Conservation (phyloP, 2,113 vertebrate genomes). For the Semicossyphus pulcher region DNA sequence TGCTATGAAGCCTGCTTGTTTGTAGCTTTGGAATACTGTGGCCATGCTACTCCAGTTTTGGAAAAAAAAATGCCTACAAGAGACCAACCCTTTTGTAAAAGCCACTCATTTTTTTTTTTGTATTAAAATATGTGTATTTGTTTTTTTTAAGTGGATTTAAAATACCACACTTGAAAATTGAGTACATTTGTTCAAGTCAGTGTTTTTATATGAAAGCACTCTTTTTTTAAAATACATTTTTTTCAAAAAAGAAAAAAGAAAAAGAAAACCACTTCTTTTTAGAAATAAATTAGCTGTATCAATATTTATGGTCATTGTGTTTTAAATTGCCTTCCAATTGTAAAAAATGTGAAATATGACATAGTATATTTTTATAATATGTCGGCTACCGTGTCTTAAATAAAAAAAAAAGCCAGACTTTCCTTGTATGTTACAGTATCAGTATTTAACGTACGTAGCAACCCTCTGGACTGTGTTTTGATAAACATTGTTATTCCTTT, state of each 20-base stretch:
- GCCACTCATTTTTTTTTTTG: slow-evolving; percentile 52
- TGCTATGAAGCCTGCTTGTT: slow-evolving; percentile 68
- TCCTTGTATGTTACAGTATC: slow-evolving; percentile 64
- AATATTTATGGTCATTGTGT: slow-evolving; percentile 69
- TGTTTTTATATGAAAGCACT: slow-evolving; percentile 66
- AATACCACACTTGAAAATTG: slow-evolving; percentile 49
- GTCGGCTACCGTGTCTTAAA: slow-evolving; percentile 50
- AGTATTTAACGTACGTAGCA: slow-evolving; percentile 63
- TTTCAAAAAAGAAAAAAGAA: slow-evolving; percentile 57
- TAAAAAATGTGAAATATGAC: slow-evolving; percentile 70
- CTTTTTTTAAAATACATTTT: slow-evolving; percentile 45
- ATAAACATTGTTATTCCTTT: slow-evolving; percentile 60
- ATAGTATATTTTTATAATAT: slow-evolving; percentile 79
- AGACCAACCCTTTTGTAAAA: slow-evolving; percentile 76
- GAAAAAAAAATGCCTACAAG: slow-evolving; percentile 69
- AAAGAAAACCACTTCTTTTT: slow-evolving; percentile 27
- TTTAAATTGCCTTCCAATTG: slow-evolving; percentile 78
- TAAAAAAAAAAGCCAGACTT: slow-evolving; percentile 48
- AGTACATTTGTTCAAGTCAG: slow-evolving; percentile 44
- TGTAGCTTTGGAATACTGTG: slow-evolving; percentile 79
- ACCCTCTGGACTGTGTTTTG: slow-evolving; percentile 48
- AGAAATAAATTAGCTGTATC: slow-evolving; percentile 42
- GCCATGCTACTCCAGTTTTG: slow-evolving; percentile 73
- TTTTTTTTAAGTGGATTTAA: slow-evolving; percentile 52
- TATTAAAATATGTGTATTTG: slow-evolving; percentile 46